Percentiles rank a stretch among this genome's conserved stretches.
phyloP scores from a whole-genome alignment of 2,113 vertebrate genomes.

The Cyprinodon brontotheroides region DNA sequence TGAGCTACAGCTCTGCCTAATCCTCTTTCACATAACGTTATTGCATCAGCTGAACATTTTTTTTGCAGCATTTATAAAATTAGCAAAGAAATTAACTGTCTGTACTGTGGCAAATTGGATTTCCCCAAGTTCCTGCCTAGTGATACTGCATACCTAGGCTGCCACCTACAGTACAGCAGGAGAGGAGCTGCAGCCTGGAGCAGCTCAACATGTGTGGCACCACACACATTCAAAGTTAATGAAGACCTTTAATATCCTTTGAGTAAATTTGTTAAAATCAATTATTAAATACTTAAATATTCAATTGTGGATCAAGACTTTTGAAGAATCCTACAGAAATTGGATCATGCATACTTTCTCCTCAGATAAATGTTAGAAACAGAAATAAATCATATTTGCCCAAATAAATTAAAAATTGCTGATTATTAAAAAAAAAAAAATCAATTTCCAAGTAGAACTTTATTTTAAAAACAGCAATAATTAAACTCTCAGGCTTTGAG shows the following conservation, averaged over 20 bases:
- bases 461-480: neutral
- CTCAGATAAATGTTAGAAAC: neutral
- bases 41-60: constrained; percentile 74
- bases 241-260: constrained; percentile 49
- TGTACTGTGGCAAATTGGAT: constrained; percentile 77
- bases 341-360: constrained; percentile 14
- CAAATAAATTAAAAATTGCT: neutral
- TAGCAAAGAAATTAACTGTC: constrained; percentile 81
- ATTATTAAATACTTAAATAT: constrained; percentile 58
- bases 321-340: constrained; percentile 47
- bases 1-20: constrained; percentile 75
- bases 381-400: neutral
- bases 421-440: neutral
- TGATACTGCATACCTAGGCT: constrained; percentile 75
- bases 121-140: constrained; percentile 53
- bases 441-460: neutral
- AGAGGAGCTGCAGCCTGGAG: constrained; percentile 34
- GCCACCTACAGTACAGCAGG: constrained; percentile 79
- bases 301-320: constrained; percentile 51
- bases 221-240: neutral
- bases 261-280: constrained; percentile 59
- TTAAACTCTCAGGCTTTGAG: neutral
- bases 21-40: constrained; percentile 78
- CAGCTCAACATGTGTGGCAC: constrained; percentile 62
- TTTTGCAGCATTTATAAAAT: constrained; percentile 80